Evolutionary conservation across 2,113 vertebrate species (phyloP).

Genomic region (Pithys albifrons): DNA sequence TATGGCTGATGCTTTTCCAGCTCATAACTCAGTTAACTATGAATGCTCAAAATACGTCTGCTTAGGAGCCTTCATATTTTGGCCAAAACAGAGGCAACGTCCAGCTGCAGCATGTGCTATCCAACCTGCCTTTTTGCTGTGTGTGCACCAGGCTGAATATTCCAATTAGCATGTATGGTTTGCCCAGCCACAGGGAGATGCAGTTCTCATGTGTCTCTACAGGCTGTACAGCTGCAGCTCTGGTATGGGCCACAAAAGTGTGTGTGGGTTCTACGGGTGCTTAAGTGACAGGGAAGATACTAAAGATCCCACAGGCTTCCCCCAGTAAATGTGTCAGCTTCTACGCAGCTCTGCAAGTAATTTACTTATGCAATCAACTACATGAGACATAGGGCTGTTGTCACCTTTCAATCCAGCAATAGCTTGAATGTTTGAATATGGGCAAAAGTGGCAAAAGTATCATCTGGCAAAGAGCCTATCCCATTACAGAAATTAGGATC

Average conservation of each 20-base stretch:
- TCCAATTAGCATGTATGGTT: neutral
- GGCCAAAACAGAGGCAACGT: neutral
- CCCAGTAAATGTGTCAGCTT: neutral
- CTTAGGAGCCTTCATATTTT: constrained; percentile 1
- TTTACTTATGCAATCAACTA: neutral
- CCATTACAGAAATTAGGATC: neutral
- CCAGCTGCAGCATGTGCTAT: neutral
- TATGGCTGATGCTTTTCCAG: neutral
- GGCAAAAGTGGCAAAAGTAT: neutral
- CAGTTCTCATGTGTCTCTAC: neutral
- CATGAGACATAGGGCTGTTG: neutral
- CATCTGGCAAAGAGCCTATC: neutral
- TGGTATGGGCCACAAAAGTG: neutral
- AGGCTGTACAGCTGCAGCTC: neutral
- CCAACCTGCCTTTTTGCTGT: neutral
- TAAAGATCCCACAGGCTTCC: neutral
- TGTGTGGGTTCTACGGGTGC: neutral
- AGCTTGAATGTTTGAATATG: neutral
- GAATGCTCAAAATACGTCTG: constrained; percentile 1
- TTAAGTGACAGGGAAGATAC: neutral
- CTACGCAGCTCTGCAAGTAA: neutral
- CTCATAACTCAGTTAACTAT: neutral
- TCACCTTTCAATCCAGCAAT: neutral
- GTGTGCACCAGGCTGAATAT: neutral
- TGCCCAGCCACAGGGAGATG: neutral